Evolutionary conservation across 1,140 invertebrate species (phyloP), one percentile per base, ranked within the genome.

Genomic region (Drosophila auraria): DNA sequence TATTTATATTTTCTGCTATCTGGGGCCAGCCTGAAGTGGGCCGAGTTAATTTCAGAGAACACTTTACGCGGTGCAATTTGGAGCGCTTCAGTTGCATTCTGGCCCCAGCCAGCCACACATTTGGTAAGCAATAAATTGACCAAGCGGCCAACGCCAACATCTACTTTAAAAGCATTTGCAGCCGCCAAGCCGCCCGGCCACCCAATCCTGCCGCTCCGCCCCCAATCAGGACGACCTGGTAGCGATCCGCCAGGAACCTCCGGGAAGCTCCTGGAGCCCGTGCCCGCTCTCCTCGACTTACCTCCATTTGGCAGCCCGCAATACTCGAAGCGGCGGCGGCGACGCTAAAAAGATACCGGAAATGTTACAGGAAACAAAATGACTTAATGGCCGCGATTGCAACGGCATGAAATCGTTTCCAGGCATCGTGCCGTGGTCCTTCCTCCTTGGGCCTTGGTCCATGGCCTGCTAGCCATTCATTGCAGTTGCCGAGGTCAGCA

Each of bases 291-390:
- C 49, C 49, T 5, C 66, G 14, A 8, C 23, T 38, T 6, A 3
- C 23, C 51, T 5, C 40, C 68, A 33, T 25, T 68, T 51, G 42
- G 17, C 76, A 47, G 53, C n/a, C 54, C 12, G 50, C 60, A 42
- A 33, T 42, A 56, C 61, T 63, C 63, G 63, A 64, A 60, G 64
- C 72, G 70, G 66, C 60, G 69, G 65, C 61, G 70, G 70, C 58
- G 49, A 70, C 53, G 82, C 84, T 84, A 90, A 90, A 90, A 90
- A 90, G 87, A 90, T 90, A 82, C 86, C 82, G 86, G 81, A 91
- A 90, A 82, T 90, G 87, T 87, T 70, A 69, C 87, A 86, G 87
- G 87, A 90, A 90, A 86, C 82, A 86, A 90, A 90, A 90, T 90
- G 86, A 90, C 87, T 90, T 90, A 90, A 90, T 90, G 86, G 86